phyloP scores from a whole-genome alignment of 2,797 vertebrate species.

The Esox lucius region DNA sequence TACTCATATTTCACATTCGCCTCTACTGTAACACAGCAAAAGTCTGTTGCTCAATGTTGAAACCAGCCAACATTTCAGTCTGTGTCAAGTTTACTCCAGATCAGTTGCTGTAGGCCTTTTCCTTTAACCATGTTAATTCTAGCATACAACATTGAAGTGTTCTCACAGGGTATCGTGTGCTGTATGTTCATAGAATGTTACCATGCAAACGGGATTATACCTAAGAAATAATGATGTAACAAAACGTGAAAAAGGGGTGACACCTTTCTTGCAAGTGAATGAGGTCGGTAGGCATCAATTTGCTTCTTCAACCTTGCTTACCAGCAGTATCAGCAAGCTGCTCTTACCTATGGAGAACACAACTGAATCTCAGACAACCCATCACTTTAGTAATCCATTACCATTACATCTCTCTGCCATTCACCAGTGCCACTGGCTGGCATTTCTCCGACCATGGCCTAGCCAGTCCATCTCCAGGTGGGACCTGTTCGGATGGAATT shows the following conservation, averaged over 20 bases:
- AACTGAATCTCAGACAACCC: not conserved
- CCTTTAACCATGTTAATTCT: not conserved
- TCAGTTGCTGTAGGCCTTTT: conserved; percentile 23
- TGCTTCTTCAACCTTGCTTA: not conserved
- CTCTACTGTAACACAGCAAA: conserved; percentile 33
- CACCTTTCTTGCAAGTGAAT: not conserved
- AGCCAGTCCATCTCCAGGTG: conserved; percentile 20
- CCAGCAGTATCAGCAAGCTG: not conserved
- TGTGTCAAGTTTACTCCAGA: conserved; percentile 31
- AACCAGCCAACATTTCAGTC: conserved; percentile 59
- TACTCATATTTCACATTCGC: conserved; percentile 35
- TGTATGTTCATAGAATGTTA: conserved; percentile 40
- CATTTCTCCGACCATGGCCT: conserved; percentile 3
- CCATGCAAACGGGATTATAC: conserved; percentile 32
- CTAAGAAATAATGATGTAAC: conserved; percentile 40
- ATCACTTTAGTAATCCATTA: not conserved
- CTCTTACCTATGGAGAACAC: conserved; percentile 1
- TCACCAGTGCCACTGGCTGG: not conserved
- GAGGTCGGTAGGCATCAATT: not conserved
- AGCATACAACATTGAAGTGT: conserved; percentile 12
- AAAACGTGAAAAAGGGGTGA: conserved; percentile 12
- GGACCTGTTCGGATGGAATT: conserved; percentile 25
- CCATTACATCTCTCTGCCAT: not conserved
- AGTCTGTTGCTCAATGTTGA: conserved; percentile 52
- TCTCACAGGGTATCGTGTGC: conserved; percentile 17